Evolutionary conservation across 92 coral and sea anemone species (phyloP).

Genomic region (Zoanthus sociatus): DNA sequence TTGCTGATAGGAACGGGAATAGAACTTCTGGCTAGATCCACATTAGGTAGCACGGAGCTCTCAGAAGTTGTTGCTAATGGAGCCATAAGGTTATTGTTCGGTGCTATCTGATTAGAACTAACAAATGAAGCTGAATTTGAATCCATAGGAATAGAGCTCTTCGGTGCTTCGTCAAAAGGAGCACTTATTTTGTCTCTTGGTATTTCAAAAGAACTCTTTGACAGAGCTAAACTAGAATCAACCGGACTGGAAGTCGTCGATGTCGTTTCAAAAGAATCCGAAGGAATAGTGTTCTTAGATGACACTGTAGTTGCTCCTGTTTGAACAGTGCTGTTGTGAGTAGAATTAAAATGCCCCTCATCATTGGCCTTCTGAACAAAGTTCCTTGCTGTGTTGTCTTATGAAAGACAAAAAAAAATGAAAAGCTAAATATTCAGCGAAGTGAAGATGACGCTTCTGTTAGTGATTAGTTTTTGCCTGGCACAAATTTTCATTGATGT

Average conservation of each 20-base stretch:
- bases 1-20: conserved; percentile 18
- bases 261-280: background rate
- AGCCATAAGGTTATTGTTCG: conserved; percentile 20
- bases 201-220: background rate
- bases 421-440: background rate
- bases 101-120: conserved; percentile 10
- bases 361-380: conserved; percentile 16
- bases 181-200: background rate
- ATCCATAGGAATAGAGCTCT: conserved; percentile 4
- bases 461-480: conserved; percentile 5
- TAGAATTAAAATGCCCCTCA: conserved; percentile 14
- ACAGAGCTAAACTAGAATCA: background rate
- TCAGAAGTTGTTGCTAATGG: conserved; percentile 4
- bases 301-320: background rate
- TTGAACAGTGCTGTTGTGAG: background rate
- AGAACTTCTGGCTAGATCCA: conserved; percentile 13
- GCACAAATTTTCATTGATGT: conserved; percentile 37
- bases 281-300: background rate
- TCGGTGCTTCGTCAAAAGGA: conserved; percentile 10
- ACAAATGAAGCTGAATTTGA: background rate
- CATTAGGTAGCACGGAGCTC: background rate
- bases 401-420: conserved; percentile 2
- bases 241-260: background rate
- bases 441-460: background rate
- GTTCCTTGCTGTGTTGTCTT: conserved; percentile 41